These are phyloP conservation scores for Varanus salvator DNA, from an alignment of 2,113 vertebrate genomes.

Conservation along the genomic window DNA sequence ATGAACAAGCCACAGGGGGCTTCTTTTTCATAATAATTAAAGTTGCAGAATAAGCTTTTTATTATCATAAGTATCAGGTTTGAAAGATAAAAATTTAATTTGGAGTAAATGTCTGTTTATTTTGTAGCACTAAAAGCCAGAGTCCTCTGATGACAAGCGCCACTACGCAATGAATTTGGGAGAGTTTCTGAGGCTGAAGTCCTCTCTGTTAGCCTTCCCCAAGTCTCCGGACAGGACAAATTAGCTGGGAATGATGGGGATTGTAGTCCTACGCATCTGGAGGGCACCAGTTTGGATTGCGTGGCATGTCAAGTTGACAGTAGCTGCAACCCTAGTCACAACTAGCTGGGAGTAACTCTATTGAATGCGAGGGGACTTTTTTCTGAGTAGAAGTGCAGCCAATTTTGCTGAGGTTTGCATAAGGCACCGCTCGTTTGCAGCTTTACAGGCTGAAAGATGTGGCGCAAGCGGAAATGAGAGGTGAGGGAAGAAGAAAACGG, in stretches of 20 bases:
- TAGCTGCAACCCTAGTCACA: too few species aligned
- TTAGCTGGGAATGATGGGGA: background rate
- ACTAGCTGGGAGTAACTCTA: background rate
- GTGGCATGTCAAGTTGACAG: background rate
- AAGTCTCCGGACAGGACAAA: background rate
- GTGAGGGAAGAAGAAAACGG: too few species aligned
- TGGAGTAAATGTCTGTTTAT: constrained; percentile 43
- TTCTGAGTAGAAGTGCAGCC: background rate
- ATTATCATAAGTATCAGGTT: constrained; percentile 62
- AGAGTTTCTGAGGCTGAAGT: background rate
- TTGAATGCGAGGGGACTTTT: background rate
- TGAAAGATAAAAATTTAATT: constrained; percentile 67
- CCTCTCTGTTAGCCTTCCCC: background rate
- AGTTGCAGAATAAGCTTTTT: constrained; percentile 69
- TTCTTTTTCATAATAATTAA: constrained; percentile 76
- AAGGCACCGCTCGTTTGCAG: too few species aligned
- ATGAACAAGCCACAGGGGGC: constrained; percentile 68
- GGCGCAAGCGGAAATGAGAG: too few species aligned
- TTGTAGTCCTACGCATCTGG: background rate
- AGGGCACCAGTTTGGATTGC: background rate
- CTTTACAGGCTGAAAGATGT: too few species aligned
- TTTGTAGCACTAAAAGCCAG: constrained; percentile 21
- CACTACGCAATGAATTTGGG: background rate
- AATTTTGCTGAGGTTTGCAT: background rate
- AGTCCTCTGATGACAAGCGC: constrained; percentile 29